These are phyloP conservation scores for Callocephalon fimbriatum DNA, from an alignment of 2,113 vertebrate species.

Conservation along the genomic window DNA sequence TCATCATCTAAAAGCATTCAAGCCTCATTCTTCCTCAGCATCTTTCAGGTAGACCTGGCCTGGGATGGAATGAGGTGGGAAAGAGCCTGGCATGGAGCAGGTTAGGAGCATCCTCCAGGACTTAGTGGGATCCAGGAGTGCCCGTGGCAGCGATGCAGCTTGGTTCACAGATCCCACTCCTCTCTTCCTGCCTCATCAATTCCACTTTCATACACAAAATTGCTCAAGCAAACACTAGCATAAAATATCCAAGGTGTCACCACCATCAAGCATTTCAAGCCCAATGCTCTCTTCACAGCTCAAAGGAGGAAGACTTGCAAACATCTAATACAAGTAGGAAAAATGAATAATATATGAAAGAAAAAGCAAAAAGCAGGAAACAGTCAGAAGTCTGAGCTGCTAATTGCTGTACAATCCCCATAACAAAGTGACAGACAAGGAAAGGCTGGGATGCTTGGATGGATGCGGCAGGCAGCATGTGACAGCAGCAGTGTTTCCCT, in stretches of 20 bases:
- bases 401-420: slow-evolving; percentile 31
- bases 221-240: neutral
- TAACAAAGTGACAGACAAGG: neutral
- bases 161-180: neutral
- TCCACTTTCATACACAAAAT: neutral
- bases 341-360: slow-evolving; percentile 74
- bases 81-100: neutral
- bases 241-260: neutral
- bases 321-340: slow-evolving; percentile 54
- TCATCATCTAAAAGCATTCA: neutral
- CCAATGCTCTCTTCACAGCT: slow-evolving; percentile 5
- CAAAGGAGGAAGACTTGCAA: slow-evolving; percentile 50
- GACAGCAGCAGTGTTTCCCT: neutral
- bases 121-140: rapidly evolving
- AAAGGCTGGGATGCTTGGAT: neutral
- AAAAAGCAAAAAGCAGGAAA: slow-evolving; percentile 57
- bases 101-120: neutral
- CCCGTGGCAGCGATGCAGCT: neutral
- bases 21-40: neutral
- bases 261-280: slow-evolving; percentile 48
- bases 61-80: neutral
- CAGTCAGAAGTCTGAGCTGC: slow-evolving; percentile 17
- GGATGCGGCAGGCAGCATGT: neutral
- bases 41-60: neutral
- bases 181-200: neutral